Evolutionary conservation across 2,888 invertebrate genomes (phyloP), one percentile per base, ranked within the genome.

Genomic region (Taphrorychus bicolor): DNA sequence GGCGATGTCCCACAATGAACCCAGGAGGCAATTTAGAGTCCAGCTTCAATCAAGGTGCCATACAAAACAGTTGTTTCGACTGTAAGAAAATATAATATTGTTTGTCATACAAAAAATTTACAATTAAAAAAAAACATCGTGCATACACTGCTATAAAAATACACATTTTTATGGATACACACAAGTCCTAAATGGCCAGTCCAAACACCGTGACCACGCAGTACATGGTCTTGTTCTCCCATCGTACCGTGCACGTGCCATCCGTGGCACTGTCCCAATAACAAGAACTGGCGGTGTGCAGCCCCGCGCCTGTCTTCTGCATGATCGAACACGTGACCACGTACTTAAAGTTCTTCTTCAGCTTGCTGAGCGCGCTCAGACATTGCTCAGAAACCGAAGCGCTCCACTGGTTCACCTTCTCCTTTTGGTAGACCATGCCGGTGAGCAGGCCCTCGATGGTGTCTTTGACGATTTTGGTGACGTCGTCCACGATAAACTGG

Each of bases 201-300:
- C 90, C 93, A 85, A 92, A 94, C 41, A 94, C 88, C 73, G 91
- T 92, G 22, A 93, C 90, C 71, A 93, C 92, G 78, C 92, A 93
- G 79, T 92, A 92, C 89, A 94, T 91, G 69, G 89, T 91, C 81
- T 93, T 93, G 81, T 93, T 93, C 78, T 94, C 93, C 93, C 93
- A 94, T 75, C 93, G 87, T 5, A 93, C 91, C 0, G 92, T 93
- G 80, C 91, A 92, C 52, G 91, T 89, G 75, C 91, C 89, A 81
- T 94, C 94, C 0, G 92, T 92, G 9, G 86, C 84, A 65, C 88
- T 91, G 80, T 94, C 93, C 94, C 94, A 94, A 80, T 86, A 94
- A 78, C 93, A 93, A 1, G 92, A 90, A 71, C 91, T 91, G 1
- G 93, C 92, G 3, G 93, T 92, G 79, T 94, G 93, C 41, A 94